Evolutionary conservation across 2,888 invertebrate species (phyloP).

Genomic region (Nemotelus pantherinus): DNA sequence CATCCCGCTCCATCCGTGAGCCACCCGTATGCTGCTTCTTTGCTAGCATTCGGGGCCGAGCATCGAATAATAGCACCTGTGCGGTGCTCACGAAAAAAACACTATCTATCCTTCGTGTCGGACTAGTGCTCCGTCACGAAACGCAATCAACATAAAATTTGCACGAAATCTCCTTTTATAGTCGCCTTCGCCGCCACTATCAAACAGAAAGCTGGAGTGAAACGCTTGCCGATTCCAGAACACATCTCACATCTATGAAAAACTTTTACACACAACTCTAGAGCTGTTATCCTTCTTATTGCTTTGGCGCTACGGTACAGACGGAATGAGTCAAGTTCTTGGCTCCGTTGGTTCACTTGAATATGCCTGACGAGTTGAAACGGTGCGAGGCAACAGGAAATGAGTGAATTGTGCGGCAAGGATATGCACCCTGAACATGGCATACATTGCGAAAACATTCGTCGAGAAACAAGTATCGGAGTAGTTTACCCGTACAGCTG

Average conservation of each 20-base stretch:
- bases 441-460: constrained; percentile 1
- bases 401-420: not conserved
- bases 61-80: constrained; percentile 23
- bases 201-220: constrained; percentile 23
- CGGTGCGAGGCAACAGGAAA: not conserved
- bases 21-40: not conserved
- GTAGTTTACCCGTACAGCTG: too few relatives aligned
- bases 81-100: not conserved
- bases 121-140: constrained; percentile 44
- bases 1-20: not conserved
- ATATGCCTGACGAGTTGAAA: too few relatives aligned
- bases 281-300: not conserved
- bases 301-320: too few relatives aligned
- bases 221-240: not conserved
- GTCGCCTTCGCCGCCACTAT: constrained; percentile 23
- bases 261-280: not conserved
- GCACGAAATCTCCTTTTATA: constrained; percentile 46
- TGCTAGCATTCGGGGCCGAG: not conserved
- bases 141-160: constrained; percentile 47
- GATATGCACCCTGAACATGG: not conserved
- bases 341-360: too few relatives aligned
- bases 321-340: too few relatives aligned
- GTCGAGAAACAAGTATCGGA: not conserved
- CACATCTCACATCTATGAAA: not conserved
- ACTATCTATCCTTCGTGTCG: not conserved